A percentile compares a stretch with the other conserved stretches of the same genome.
These are phyloP conservation scores for Leptodactylus fuscus DNA, from an alignment of 2,113 vertebrate species.

Conservation along the genomic window DNA sequence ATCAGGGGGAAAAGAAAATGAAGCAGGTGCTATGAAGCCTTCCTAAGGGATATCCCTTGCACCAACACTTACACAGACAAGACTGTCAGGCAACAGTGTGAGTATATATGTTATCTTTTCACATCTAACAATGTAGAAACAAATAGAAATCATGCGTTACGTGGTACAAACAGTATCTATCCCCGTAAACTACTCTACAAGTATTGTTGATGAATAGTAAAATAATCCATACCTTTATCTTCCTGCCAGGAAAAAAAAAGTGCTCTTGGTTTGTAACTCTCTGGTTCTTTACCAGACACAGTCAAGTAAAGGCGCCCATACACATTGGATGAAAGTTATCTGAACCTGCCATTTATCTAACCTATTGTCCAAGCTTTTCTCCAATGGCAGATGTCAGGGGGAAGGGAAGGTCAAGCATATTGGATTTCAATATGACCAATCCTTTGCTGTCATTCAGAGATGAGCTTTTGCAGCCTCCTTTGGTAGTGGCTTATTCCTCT, in stretches of 20 bases:
- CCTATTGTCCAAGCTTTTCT: background rate
- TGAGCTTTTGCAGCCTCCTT: no score
- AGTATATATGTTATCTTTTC: background rate
- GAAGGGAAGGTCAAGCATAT: background rate
- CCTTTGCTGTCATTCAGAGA: no score
- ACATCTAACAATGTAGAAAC: background rate
- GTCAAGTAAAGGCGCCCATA: background rate
- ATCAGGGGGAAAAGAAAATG: background rate
- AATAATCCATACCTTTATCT: background rate
- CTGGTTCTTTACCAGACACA: background rate
- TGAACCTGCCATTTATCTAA: no score
- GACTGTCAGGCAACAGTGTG: slow-evolving; percentile 59
- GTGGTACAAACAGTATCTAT: background rate
- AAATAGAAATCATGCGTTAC: slow-evolving; percentile 8
- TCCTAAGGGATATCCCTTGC: background rate
- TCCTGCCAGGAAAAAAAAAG: background rate
- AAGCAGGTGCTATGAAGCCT: background rate
- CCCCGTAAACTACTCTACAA: background rate
- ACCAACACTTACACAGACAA: slow-evolving; percentile 29
- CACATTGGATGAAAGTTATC: no score
- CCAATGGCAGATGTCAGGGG: background rate
- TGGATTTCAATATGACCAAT: background rate
- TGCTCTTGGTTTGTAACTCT: background rate
- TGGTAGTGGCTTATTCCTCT: background rate
- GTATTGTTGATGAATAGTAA: background rate